Evolutionary conservation across 2,797 vertebrate species (phyloP), one percentile per base, ranked within the genome.

Genomic region (Avahi laniger): DNA sequence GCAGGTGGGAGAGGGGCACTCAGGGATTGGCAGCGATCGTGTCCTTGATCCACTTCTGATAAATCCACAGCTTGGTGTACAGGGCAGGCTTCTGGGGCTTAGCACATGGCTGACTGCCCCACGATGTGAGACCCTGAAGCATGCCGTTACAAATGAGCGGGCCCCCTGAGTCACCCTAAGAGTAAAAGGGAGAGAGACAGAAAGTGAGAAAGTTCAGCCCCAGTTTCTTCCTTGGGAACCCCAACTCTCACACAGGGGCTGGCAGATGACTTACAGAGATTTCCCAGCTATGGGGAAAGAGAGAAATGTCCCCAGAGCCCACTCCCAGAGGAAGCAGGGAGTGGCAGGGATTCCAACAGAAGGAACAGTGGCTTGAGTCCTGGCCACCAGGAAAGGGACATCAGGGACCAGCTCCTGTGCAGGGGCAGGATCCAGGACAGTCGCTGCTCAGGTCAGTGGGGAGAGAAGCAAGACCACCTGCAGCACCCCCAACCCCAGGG

Each of bases 121-220:
- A 97, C 0, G 92, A 91, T 0, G 84, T 63, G 78, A 96, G 57
- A 15, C 95, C 85, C 8, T 97, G 96, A 10, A 94, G 28, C 35
- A 72, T 2, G 0, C 89, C 89, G 1, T 93, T 13, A 57, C 96
- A 97, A 52, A 96, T 9, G 54, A 97, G 89, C 0, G 91, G 89
- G 15, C 89, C 89, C 35, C 93, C 93, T 0, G 93, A 94, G 75
- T 97, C 95, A 28, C 89, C 93, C 95, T 92, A 12, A 22, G 28
- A 8, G 57, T 33, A 20, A 18, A 38, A 18, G 12, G 30, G 9
- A 24, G 22, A 30, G 30, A 35, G 7, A 33, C 7, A 7, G 48
- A 41, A 11, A 59, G 28, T 6, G 28, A 73, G 65, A 76, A 59
- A 75, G 13, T 33, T 18, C 46, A 69, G n/a, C 9, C n/a, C n/a